phyloP scores from a whole-genome alignment of 2,113 vertebrate species.

The Arizona elegans region DNA sequence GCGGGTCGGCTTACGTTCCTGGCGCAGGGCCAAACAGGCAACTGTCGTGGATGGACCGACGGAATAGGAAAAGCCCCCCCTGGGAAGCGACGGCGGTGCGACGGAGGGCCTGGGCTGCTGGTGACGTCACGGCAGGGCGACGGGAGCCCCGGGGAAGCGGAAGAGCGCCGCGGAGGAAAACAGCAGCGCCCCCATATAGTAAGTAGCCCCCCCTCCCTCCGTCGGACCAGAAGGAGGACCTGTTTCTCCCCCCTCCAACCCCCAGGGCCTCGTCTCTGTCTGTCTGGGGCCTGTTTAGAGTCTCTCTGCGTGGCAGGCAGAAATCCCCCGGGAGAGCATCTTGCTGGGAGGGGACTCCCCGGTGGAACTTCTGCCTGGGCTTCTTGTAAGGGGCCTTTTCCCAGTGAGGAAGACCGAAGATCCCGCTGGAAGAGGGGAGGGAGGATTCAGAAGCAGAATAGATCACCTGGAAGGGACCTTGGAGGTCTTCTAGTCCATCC shows the following conservation, averaged over 20 bases:
- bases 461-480: no score
- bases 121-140: not conserved
- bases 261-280: not conserved
- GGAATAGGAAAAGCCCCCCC: not conserved
- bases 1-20: not conserved
- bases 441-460: not conserved
- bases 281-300: not conserved
- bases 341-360: not conserved
- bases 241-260: no score
- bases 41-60: accelerated
- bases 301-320: not conserved
- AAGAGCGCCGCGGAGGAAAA: not conserved
- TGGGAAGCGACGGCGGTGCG: not conserved
- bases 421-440: not conserved
- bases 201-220: not conserved
- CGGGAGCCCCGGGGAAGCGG: not conserved
- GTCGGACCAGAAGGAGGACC: not conserved
- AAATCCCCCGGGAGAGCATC: not conserved
- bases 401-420: not conserved
- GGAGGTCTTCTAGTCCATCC: no score
- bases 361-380: not conserved
- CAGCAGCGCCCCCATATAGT: not conserved
- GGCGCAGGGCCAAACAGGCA: not conserved
- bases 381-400: not conserved
- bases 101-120: not conserved